Conservation (phyloP, 2,888 invertebrate species). For the Opisthograptis luteolata region DNA sequence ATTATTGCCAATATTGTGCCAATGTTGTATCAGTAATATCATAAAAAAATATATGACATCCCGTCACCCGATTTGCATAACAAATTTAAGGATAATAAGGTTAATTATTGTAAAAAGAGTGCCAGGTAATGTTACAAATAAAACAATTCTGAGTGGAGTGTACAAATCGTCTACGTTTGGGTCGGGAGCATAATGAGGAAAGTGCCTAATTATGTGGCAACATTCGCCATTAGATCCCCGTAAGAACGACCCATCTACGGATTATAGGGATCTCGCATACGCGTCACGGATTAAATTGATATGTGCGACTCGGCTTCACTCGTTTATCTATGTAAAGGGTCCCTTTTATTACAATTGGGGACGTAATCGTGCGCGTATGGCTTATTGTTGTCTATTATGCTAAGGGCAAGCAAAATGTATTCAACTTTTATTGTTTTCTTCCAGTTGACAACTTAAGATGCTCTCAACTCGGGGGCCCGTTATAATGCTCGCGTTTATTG, state of each 20-base stretch:
- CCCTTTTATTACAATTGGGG: conserved; percentile 75
- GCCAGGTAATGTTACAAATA: no score
- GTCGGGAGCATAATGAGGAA: conserved; percentile 59
- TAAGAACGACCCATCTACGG: conserved; percentile 66
- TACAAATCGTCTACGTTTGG: conserved; percentile 43
- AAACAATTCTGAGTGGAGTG: no score
- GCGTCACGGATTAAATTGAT: conserved; percentile 77
- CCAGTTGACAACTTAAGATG: conserved; percentile 57
- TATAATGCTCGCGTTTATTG: conserved; percentile 42
- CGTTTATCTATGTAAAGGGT: conserved; percentile 78
- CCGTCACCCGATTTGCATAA: no score
- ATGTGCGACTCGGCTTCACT: conserved; percentile 73
- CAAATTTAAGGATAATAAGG: no score
- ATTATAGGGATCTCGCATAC: conserved; percentile 75
- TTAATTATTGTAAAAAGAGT: background rate
- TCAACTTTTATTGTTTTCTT: conserved; percentile 63
- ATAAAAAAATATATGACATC: no score
- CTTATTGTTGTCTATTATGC: conserved; percentile 68
- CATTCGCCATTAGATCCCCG: conserved; percentile 66
- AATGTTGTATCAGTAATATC: no score
- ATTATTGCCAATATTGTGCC: no score
- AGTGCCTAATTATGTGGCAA: conserved; percentile 80
- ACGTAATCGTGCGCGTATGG: conserved; percentile 72
- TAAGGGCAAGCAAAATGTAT: conserved; percentile 52
- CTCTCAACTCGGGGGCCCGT: conserved; percentile 48